These are phyloP conservation scores for Baronia brevicornis DNA, from an alignment of 2,888 invertebrate genomes.

Conservation along the genomic window DNA sequence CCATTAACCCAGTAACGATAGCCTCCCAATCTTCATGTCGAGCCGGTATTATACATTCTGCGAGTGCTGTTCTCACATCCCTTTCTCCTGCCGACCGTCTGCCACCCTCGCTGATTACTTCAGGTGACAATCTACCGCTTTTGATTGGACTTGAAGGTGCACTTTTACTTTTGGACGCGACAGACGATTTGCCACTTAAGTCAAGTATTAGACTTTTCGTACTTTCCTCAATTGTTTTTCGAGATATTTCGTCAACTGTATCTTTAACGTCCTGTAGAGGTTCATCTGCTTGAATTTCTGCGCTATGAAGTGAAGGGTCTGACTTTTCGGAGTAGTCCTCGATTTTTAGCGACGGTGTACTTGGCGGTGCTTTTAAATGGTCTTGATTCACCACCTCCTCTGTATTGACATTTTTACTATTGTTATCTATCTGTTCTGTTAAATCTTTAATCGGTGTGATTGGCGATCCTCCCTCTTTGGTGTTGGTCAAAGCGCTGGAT, in stretches of 20 bases:
- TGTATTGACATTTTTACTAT: conserved; percentile 20
- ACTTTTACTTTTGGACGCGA: conserved; percentile 29
- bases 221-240: conserved; percentile 22
- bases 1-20: conserved; percentile 82
- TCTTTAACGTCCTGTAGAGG: conserved; percentile 5
- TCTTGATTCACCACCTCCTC: conserved; percentile 25
- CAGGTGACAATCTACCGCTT: conserved; percentile 38
- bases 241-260: conserved; percentile 20
- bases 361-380: conserved; percentile 31
- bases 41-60: conserved; percentile 62
- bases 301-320: conserved; percentile 27
- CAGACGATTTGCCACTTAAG: conserved; percentile 31
- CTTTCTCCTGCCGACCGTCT: conserved; percentile 32
- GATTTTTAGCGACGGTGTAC: conserved; percentile 51
- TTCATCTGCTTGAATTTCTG: conserved; percentile 24
- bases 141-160: conserved; percentile 32
- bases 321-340: conserved; percentile 57
- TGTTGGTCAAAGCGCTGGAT: conserved; percentile 47
- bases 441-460: conserved; percentile 33
- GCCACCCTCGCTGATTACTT: conserved; percentile 29
- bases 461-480: conserved; percentile 26
- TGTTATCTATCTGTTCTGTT: conserved; percentile 21
- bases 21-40: conserved; percentile 89
- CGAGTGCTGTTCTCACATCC: conserved; percentile 56
- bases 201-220: conserved; percentile 13